These are phyloP conservation scores for Psittacula derbiana DNA, from an alignment of 2,797 vertebrate species.

Conservation along the genomic window DNA sequence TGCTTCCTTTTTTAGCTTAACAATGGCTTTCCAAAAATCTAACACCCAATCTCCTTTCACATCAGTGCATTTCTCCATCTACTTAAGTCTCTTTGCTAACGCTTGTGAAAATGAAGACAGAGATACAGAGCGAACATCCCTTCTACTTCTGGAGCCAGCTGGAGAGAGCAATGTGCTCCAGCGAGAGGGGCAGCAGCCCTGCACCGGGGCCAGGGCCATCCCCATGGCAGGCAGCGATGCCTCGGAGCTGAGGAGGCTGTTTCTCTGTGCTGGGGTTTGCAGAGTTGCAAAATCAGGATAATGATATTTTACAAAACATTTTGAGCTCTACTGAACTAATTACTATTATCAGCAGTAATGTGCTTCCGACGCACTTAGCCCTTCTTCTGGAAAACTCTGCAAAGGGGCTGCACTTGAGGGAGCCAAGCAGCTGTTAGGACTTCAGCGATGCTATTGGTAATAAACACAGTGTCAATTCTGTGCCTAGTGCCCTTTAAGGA, in stretches of 20 bases:
- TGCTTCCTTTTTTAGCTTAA: constrained; percentile 40
- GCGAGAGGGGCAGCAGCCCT: background rate
- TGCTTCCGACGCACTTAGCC: constrained; percentile 26
- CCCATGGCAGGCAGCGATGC: background rate
- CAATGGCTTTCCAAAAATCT: constrained; percentile 14
- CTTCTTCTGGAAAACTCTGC: constrained; percentile 56
- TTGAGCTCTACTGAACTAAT: constrained; percentile 51
- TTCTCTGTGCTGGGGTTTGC: background rate
- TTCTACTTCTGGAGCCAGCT: background rate
- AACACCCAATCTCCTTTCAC: constrained; percentile 10
- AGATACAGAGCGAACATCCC: background rate
- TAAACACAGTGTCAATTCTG: constrained; percentile 18
- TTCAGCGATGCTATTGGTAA: background rate
- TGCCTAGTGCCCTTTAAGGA: constrained; percentile 34
- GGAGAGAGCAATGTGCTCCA: background rate
- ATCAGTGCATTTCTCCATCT: background rate
- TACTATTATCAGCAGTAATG: constrained; percentile 60
- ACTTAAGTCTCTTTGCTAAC: background rate
- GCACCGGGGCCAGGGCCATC: background rate
- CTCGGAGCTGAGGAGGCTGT: background rate
- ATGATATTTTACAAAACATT: constrained; percentile 58
- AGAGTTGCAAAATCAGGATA: background rate
- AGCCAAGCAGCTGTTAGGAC: constrained; percentile 61
- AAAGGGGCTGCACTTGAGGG: constrained; percentile 54
- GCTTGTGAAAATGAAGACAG: background rate